Conservation (phyloP, 2,888 invertebrate species). For the Coecobrya sp. region DNA sequence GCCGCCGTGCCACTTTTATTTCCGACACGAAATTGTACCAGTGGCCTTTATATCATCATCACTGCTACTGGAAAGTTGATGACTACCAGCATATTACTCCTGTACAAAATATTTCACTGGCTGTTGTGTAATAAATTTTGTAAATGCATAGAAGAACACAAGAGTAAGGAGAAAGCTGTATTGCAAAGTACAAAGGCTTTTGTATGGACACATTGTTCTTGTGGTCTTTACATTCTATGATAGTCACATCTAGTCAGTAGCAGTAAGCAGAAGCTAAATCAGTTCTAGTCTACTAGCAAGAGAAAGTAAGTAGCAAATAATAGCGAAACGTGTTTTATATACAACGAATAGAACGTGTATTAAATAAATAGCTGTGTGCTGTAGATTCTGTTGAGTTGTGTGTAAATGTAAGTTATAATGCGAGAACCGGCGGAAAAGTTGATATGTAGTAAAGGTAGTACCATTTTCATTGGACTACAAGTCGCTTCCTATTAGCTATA, state of each 20-base stretch:
- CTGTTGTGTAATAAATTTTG: conserved; percentile 49
- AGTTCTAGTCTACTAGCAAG: background rate
- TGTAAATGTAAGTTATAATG: background rate
- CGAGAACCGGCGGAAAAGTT: background rate
- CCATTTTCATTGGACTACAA: background rate
- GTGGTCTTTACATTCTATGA: background rate
- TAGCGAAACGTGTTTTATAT: background rate
- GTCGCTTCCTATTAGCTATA: too few relatives aligned
- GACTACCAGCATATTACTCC: conserved; percentile 65
- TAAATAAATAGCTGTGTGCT: conserved; percentile 8
- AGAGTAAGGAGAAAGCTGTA: background rate
- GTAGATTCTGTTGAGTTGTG: background rate
- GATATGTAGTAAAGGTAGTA: background rate
- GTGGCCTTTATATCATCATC: conserved; percentile 76
- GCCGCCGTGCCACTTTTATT: conserved; percentile 67
- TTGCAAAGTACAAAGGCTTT: background rate
- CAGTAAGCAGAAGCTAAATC: conserved; percentile 17
- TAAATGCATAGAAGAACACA: background rate
- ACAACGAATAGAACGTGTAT: background rate
- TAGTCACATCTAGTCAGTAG: background rate
- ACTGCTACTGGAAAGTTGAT: conserved; percentile 74
- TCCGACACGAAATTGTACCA: conserved; percentile 69
- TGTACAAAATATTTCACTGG: conserved; percentile 58
- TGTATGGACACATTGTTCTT: conserved; percentile 11
- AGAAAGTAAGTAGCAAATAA: conserved; percentile 21